Evolutionary conservation across 2,797 vertebrate species (phyloP), one percentile per base, ranked within the genome.

Genomic region (Cuniculus paca): DNA sequence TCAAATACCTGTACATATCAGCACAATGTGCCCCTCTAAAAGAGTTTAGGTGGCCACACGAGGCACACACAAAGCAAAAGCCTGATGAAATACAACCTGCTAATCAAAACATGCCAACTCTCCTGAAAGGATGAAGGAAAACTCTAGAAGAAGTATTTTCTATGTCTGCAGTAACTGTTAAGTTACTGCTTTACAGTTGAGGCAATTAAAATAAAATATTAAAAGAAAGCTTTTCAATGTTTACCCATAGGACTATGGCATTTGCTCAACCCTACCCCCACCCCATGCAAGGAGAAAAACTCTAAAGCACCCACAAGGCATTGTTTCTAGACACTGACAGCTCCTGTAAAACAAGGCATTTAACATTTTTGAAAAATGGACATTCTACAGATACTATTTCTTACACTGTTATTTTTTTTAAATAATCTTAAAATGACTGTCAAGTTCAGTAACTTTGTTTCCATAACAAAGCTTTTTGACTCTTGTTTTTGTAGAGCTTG

Each of bases 381-480:
- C 50, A 77, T 81, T 93, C 63, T 81, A 92, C 60, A 86, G 39
- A 91, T 65, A 79, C 48, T 78, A 56, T 79, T 95, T 80, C 85
- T 50, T 54, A 83, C 19, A 19, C 0, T 50, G 42, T 61, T 75
- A 20, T 87, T 94, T 89, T 89, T 72, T 12, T 1, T 45, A 77
- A 79, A 74, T 63, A 91, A 83, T 83, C 74, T 72, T 87, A 68
- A 90, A 94, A 91, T 78, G 63, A 91, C 52, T 79, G 68, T 89
- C 80, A 80, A 88, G 20, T 79, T 93, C 31, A 75, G 52, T 85
- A 92, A 93, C 83, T 94, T 42, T 95, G 88, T 89, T 85, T 89
- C 70, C 58, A 26, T 63, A 96, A 88, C 42, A 82, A 90, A 56
- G 85, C 34, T 83, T 28, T 81, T 81, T 60, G 63, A 54, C 24